Evolutionary conservation across 2,888 invertebrate genomes (phyloP).

Genomic region (Cheilosia pagana): DNA sequence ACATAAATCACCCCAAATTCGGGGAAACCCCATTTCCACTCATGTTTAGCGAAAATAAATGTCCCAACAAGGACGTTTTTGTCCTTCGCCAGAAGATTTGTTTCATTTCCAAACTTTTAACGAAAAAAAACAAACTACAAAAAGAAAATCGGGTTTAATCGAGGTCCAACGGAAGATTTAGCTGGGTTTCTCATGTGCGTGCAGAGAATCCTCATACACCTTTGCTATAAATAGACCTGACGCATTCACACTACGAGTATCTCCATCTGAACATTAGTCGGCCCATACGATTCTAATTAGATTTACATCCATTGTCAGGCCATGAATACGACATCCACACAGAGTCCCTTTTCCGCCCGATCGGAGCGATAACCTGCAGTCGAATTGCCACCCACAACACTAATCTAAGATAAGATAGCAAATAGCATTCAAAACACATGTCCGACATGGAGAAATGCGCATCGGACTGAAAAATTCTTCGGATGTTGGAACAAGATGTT

Average conservation of each 20-base stretch:
- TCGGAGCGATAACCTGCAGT: constrained; percentile 10
- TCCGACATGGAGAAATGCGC: constrained; percentile 11
- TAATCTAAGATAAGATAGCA: constrained; percentile 10
- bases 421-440: background rate
- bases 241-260: constrained; percentile 6
- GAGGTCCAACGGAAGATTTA: constrained; percentile 34
- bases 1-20: constrained; percentile 55
- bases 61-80: constrained; percentile 32
- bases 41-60: constrained; percentile 60
- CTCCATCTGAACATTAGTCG: constrained; percentile 11
- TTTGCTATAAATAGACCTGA: constrained; percentile 42
- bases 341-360: background rate
- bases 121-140: constrained; percentile 3
- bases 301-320: constrained; percentile 53
- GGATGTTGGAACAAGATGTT: constrained; percentile 43
- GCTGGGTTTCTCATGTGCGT: constrained; percentile 5
- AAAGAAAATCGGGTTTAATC: constrained; percentile 35
- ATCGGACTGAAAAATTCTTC: constrained; percentile 48
- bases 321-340: constrained; percentile 9
- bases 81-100: constrained; percentile 45
- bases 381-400: background rate
- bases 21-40: constrained; percentile 43
- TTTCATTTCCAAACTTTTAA: constrained; percentile 46
- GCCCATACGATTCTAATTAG: constrained; percentile 42
- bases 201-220: background rate